Evolutionary conservation across 2,888 invertebrate species (phyloP).

Genomic region (Agrochola macilenta): DNA sequence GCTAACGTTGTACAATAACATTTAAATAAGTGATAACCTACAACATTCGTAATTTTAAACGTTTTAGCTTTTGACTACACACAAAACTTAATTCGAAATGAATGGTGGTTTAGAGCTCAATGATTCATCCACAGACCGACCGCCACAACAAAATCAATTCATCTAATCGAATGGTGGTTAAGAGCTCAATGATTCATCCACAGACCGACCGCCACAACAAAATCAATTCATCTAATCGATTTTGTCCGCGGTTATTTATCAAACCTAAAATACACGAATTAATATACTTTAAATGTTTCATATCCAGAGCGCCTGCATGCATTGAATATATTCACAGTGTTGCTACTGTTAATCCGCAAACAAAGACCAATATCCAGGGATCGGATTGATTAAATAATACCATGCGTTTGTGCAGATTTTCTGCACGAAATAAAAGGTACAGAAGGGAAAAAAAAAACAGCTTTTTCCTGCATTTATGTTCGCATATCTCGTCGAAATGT

Average conservation of each 20-base stretch:
- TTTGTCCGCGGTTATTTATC: not conserved
- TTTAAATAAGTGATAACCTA: not conserved
- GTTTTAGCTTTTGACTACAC: not conserved
- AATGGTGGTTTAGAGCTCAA: not conserved
- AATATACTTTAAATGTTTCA: not conserved
- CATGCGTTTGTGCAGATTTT: conserved; percentile 36
- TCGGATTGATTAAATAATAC: conserved; percentile 48
- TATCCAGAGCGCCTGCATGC: not conserved
- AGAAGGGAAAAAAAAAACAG: conserved; percentile 30
- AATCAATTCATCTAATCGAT: not conserved
- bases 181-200: not conserved
- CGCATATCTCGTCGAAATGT: too few relatives aligned
- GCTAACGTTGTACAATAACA: too few relatives aligned
- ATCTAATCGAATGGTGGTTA: not conserved
- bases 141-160: not conserved
- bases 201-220: too few relatives aligned
- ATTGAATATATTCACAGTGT: conserved; percentile 19
- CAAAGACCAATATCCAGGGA: conserved; percentile 42
- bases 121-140: not conserved
- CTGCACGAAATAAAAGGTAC: not conserved
- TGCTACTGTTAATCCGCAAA: conserved; percentile 43
- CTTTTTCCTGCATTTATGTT: too few relatives aligned
- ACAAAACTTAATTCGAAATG: not conserved
- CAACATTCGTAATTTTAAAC: not conserved
- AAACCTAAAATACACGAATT: not conserved